A percentile compares a stretch with the other conserved stretches of the same genome.
Evolutionary conservation across 2,113 vertebrate species (phyloP).

Genomic region (Micronycteris hirsuta): DNA sequence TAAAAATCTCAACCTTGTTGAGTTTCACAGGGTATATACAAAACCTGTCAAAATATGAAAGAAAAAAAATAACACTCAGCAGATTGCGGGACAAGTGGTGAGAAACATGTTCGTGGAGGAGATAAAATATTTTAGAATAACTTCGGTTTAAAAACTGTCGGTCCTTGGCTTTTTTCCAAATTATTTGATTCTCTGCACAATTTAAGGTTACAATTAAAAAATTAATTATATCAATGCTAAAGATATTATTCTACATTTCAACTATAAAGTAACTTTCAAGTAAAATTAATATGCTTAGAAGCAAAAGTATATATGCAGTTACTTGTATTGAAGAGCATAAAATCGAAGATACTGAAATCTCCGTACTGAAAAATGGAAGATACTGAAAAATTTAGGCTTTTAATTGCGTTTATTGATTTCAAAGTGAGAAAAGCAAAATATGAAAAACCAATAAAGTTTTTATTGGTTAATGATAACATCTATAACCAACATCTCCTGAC

Average conservation of each 20-base stretch:
- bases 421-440: neutral
- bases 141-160: conserved; percentile 27
- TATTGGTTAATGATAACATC: neutral
- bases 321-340: neutral
- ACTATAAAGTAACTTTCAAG: neutral
- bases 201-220: conserved; percentile 12
- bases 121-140: conserved; percentile 71
- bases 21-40: conserved; percentile 69
- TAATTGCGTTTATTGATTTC: neutral
- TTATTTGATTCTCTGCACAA: neutral
- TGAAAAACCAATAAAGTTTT: too few species aligned
- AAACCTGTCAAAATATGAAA: conserved; percentile 76
- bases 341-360: neutral
- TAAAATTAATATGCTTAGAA: neutral
- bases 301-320: neutral
- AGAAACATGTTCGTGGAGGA: conserved; percentile 20
- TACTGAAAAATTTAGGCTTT: neutral
- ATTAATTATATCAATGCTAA: neutral
- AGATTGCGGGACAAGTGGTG: conserved; percentile 71
- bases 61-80: conserved; percentile 75
- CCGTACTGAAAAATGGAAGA: neutral
- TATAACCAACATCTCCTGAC: neutral
- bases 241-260: neutral
- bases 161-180: conserved; percentile 35
- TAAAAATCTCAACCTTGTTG: conserved; percentile 66